Evolutionary conservation across 2,113 vertebrate species (phyloP), one percentile per base, ranked within the genome.

Genomic region (Pongo abelii): DNA sequence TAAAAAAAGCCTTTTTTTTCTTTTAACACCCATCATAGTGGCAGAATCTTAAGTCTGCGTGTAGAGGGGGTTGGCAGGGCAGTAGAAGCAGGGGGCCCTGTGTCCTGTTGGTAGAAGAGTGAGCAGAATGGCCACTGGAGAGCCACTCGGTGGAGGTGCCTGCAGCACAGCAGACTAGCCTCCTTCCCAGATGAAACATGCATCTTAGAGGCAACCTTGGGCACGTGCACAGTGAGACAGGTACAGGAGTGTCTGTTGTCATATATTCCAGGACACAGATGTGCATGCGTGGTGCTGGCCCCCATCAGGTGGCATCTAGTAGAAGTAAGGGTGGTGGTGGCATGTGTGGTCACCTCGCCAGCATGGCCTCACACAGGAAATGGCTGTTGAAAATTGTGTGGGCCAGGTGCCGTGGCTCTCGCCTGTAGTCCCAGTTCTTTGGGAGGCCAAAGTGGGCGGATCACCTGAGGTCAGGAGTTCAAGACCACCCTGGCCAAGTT

Each of bases 201-300:
- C 20, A 18, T n/a, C 59, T 81, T n/a, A 57, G 78, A 69, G 72
- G 25, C 8, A 22, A 30, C 57, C 17, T 6, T 12, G 83, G 72
- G 55, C 67, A 2, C 0, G 0, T 38, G 50, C 18, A 6, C 72
- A 10, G 6, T 67, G 92, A 88, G 10, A 18, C 7, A 5, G 3
- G 40, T 5, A 6, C 11, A 11, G 18, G 64, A n/a, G 22, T 11
- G 0, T 59, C 46, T 12, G 4, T 3, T 48, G 38, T 10, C 3
- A 30, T 27, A 8, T 46, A 2, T 22, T 3, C 46, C 0, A 40
- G 83, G 4, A 35, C 0, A 1, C 16, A 14, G 5, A 35, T 3
- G 17, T 69, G 94, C 27, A 0, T 11, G 13, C 43, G 25, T 77
- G 61, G 30, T 6, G 2, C 16, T 57, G 72, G 57, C 70, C 1